Base-by-base conservation (phyloP, 2,113 vertebrate species). In the Periophthalmodon schlosseri region DNA sequence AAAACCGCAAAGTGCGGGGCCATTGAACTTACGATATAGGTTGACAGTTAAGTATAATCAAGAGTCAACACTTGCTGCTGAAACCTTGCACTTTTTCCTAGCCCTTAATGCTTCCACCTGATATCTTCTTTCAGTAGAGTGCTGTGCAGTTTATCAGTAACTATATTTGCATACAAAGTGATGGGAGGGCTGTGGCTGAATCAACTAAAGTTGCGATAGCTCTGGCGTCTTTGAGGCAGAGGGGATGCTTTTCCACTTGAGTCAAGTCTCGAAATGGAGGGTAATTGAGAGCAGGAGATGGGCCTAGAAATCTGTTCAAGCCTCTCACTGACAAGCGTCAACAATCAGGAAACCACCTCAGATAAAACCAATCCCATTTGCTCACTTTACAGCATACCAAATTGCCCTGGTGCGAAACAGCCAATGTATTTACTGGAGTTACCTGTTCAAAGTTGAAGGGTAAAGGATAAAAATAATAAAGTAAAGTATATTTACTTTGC, bases 181-280 rank as follows among this genome's bases (percentile, higher is more conserved):
- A 77, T 16, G 52, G 54, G 34, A 76, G 70, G 2, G 33, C 54
- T 76, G 72, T 33, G 16, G 46, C 57, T 61, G 69, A 73, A 86
- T 80, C 63, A 82, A 77, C 18, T 49, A 47, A 54, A 83, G 70
- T 68, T 33, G 52, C 67, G 39, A 78, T 54, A 63, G 60, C 69
- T 71, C 23, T 3, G 1, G 63, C 64, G 70, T 84, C 56, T 34
- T 68, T 66, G 39, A 78, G 65, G 60, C 50, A 44, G 39, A 15
- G 63, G 68, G 44, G 61, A 68, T 69, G 52, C 77, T 86, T 68
- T 84, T 80, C 70, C 75, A 86, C 81, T 86, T 56, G 50, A 86
- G 69, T 44, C 39, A 10, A 44, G 39, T 44, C 39, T 44, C 71
- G 68, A 82, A 69, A 73, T 73, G 54, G 61, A 20, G 58, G 28